Evolutionary conservation across 2,888 invertebrate genomes (phyloP).

Genomic region (Mesochorus sp.): DNA sequence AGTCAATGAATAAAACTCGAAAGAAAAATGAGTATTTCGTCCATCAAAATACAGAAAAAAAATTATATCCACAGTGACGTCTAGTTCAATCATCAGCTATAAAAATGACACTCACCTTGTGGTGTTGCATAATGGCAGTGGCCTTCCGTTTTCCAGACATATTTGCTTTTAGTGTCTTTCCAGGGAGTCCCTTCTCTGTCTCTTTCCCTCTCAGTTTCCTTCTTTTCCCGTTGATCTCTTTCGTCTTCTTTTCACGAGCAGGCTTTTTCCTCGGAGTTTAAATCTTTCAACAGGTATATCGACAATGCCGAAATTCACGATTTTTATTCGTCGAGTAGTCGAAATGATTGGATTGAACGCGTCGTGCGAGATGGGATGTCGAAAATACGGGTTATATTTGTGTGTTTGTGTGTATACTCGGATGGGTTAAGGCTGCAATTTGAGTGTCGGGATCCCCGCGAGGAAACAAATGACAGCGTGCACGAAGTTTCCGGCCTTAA

Average conservation of each 20-base stretch:
- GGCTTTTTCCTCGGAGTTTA: neutral
- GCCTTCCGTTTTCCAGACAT: conserved; percentile 91
- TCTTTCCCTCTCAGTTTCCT: conserved; percentile 14
- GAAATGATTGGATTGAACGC: too few relatives aligned
- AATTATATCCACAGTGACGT: neutral
- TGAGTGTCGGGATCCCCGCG: conserved; percentile 1
- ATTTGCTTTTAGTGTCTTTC: conserved; percentile 67
- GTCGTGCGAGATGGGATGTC: neutral
- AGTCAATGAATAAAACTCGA: too few relatives aligned
- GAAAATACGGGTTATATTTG: too few relatives aligned
- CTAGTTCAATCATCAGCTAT: neutral
- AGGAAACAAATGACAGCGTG: conserved; percentile 35
- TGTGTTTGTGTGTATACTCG: too few relatives aligned
- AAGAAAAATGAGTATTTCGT: neutral
- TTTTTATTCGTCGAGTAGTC: neutral
- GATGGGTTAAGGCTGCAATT: too few relatives aligned
- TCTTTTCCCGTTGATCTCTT: neutral
- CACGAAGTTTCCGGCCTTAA: conserved; percentile 64
- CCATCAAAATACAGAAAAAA: neutral
- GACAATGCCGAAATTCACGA: neutral
- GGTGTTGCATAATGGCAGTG: conserved; percentile 88
- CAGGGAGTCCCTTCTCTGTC: conserved; percentile 69
- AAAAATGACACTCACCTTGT: conserved; percentile 78
- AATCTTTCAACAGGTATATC: too few relatives aligned
- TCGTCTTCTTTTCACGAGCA: neutral